Evolutionary conservation across 30 jellyfish, hydroid and myxozoan species (phyloP).

Genomic region (Aurelia aurita complex sp. Pacific): DNA sequence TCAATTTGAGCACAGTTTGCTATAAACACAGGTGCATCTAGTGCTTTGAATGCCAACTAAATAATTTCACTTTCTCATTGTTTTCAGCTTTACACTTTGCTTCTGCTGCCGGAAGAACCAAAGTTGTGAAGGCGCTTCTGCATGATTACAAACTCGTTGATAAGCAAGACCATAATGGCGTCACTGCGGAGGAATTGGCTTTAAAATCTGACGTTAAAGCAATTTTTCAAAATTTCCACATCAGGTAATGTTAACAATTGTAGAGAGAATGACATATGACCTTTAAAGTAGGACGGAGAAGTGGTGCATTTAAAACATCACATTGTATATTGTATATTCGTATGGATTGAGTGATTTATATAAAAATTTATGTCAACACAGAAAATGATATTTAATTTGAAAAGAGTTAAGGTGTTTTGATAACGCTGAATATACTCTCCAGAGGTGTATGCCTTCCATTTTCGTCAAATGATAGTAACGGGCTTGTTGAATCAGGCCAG

Average conservation of each 20-base stretch:
- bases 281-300: too few species aligned
- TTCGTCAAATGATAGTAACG: conserved; percentile 26
- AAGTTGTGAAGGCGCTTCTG: conserved; percentile 45
- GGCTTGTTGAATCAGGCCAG: conserved; percentile 57
- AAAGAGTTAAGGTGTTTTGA: conserved; percentile 1
- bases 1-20: too few species aligned
- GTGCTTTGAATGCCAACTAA: not conserved
- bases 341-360: too few species aligned
- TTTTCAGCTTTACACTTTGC: conserved; percentile 78
- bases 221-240: not conserved
- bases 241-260: too few species aligned
- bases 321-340: too few species aligned
- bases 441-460: conserved; percentile 42
- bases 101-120: conserved; percentile 64
- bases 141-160: conserved; percentile 9
- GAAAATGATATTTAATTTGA: too few species aligned
- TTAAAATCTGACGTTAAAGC: conserved; percentile 27
- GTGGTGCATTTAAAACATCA: too few species aligned
- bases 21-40: too few species aligned
- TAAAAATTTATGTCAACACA: too few species aligned
- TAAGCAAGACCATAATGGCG: conserved; percentile 20
- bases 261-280: too few species aligned
- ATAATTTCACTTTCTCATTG: not conserved
- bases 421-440: conserved; percentile 27
- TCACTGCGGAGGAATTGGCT: conserved; percentile 52